Conservation (phyloP, 1,140 invertebrate genomes). For the Microplitis demolitor region DNA sequence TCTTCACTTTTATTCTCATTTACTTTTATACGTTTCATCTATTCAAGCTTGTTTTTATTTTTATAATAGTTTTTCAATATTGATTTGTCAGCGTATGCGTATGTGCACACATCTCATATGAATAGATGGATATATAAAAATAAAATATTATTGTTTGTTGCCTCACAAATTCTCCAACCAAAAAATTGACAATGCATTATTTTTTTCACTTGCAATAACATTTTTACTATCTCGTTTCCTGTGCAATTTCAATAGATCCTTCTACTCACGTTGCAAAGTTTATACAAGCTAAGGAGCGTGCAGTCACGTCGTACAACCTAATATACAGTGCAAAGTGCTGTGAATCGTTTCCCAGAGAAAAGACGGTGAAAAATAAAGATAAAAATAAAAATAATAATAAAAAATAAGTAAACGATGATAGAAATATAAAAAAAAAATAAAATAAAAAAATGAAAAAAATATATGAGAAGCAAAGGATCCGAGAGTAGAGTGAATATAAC, state of each 20-base stretch:
- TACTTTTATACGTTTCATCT: not conserved
- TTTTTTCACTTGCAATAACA: not conserved
- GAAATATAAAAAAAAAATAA: not conserved
- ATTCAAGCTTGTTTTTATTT: not conserved
- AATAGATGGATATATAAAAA: too few species aligned
- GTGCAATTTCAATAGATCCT: constrained; percentile 1
- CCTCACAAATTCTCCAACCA: not conserved
- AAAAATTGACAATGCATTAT: not conserved
- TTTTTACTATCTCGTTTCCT: not conserved
- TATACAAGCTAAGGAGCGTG: constrained; percentile 1
- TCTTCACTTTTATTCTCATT: not conserved
- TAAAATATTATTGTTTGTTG: too few species aligned
- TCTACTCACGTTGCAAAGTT: constrained; percentile 1
- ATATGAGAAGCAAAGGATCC: not conserved
- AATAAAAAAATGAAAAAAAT: not conserved
- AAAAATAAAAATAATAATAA: not conserved
- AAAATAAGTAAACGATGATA: not conserved
- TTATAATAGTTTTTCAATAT: not conserved
- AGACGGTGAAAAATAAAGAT: not conserved
- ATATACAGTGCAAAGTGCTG: constrained; percentile 17
- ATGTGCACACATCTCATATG: too few species aligned
- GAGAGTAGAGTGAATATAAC: too few species aligned
- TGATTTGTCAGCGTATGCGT: not conserved
- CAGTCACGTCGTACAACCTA: constrained; percentile 20
- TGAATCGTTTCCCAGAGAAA: not conserved